A percentile compares a stretch with the other conserved stretches of the same genome.
Conservation (phyloP, 2,888 invertebrate genomes). For the Ectemnius cavifrons region DNA sequence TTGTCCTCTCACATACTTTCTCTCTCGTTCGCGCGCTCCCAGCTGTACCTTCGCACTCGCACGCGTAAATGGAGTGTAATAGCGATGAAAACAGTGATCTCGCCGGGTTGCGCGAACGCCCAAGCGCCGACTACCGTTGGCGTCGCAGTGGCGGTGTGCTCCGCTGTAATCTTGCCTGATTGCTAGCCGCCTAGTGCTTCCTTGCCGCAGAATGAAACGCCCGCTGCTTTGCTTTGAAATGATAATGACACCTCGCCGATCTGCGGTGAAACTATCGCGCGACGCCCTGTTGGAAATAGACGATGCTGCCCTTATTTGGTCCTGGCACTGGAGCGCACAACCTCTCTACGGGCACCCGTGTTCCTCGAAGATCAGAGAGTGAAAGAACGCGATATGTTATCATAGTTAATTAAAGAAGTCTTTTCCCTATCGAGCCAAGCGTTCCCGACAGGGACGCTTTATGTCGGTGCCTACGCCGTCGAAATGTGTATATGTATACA, state of each 20-base stretch:
- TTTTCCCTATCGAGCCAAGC: background rate
- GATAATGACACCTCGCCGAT: slow-evolving; percentile 23
- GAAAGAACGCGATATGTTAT: background rate
- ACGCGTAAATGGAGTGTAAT: slow-evolving; percentile 41
- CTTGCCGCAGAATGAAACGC: background rate
- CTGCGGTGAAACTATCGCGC: no score
- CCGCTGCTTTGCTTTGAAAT: slow-evolving; percentile 18
- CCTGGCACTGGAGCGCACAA: no score
- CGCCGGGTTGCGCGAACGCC: slow-evolving; percentile 4
- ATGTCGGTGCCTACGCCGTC: slow-evolving; percentile 22
- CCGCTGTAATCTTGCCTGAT: slow-evolving; percentile 37
- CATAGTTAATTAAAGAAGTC: background rate
- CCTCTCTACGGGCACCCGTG: no score
- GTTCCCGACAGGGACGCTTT: slow-evolving; percentile 9
- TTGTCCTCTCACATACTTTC: slow-evolving; percentile 26
- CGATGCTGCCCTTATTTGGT: no score
- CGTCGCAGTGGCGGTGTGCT: slow-evolving; percentile 7
- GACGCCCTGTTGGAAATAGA: no score
- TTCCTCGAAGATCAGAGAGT: no score
- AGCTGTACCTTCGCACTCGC: slow-evolving; percentile 12
- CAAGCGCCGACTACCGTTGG: background rate
- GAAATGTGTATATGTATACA: slow-evolving; percentile 48
- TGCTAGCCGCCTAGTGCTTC: slow-evolving; percentile 11
- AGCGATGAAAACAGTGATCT: slow-evolving; percentile 46
- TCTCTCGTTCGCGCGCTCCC: slow-evolving; percentile 15